These are phyloP conservation scores for Sylvilagus floridanus DNA, from an alignment of 2,797 vertebrate species.

Conservation along the genomic window DNA sequence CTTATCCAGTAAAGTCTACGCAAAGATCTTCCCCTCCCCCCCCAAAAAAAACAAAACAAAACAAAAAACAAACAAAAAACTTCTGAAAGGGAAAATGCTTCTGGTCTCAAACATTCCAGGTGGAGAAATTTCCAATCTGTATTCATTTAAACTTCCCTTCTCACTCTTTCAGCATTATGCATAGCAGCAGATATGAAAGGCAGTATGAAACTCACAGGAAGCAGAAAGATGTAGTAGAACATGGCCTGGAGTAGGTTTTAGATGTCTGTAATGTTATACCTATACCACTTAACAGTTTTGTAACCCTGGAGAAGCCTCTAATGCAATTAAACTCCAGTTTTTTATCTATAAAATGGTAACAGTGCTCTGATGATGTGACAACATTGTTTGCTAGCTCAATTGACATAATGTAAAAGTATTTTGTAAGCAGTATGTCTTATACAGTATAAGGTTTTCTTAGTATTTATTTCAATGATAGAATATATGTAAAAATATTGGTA, in stretches of 20 bases:
- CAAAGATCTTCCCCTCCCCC: too few relatives aligned
- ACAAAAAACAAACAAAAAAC: too few relatives aligned
- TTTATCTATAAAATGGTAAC: neutral
- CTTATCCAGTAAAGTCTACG: too few relatives aligned
- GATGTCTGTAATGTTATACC: neutral
- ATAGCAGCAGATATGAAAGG: constrained; percentile 8
- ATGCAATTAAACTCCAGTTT: neutral
- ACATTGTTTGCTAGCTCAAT: neutral
- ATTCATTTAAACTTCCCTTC: neutral
- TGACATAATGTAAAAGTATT: constrained; percentile 46
- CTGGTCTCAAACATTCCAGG: too few relatives aligned
- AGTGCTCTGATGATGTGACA: neutral
- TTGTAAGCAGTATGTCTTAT: constrained; percentile 21
- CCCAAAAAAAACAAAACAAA: too few relatives aligned
- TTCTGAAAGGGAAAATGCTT: too few relatives aligned
- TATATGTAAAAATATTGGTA: neutral
- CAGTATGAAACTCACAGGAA: neutral
- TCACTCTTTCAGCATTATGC: constrained; percentile 11
- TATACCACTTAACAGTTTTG: neutral
- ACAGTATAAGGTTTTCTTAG: neutral
- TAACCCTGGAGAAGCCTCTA: neutral
- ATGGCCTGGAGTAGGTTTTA: neutral
- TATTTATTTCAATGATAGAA: constrained; percentile 26
- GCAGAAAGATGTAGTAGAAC: neutral
- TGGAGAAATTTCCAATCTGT: too few relatives aligned